These are phyloP conservation scores for Pandemis corylana DNA, from an alignment of 2,888 invertebrate species.

Conservation along the genomic window DNA sequence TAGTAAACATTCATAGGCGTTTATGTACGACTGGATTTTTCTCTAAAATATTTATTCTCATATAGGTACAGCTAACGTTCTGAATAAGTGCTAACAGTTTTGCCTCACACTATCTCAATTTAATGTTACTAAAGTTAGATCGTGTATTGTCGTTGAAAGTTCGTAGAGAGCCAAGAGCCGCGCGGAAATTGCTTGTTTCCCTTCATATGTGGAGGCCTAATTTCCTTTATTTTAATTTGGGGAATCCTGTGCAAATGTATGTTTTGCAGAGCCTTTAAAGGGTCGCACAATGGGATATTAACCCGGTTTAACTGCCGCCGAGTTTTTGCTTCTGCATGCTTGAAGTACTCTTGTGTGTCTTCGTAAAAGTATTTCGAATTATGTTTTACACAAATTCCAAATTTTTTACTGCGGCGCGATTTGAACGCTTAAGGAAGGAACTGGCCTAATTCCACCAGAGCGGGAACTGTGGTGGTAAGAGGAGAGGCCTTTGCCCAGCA, in stretches of 20 bases:
- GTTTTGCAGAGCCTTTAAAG: constrained; percentile 46
- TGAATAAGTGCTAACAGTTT: not conserved
- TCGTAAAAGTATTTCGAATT: not conserved
- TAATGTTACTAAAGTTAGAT: not conserved
- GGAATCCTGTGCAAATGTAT: constrained; percentile 49
- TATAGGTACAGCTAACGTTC: not conserved
- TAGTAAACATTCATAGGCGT: too few species aligned
- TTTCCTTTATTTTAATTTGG: constrained; percentile 58
- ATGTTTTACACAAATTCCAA: not conserved
- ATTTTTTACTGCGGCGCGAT: not conserved
- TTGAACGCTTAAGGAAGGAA: too few species aligned
- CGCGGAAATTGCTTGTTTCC: constrained; percentile 60
- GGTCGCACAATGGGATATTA: constrained; percentile 8
- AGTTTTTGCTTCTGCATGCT: constrained; percentile 6
- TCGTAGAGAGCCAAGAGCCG: constrained; percentile 42
- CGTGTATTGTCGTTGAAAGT: constrained; percentile 24
- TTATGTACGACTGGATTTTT: too few species aligned
- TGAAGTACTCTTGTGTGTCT: constrained; percentile 3
- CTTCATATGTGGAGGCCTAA: constrained; percentile 51
- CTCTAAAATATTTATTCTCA: too few species aligned
- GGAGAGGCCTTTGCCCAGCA: too few species aligned
- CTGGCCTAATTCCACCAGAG: too few species aligned
- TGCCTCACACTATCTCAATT: constrained; percentile 1
- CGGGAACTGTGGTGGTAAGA: too few species aligned
- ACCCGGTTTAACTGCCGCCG: not conserved